Base-by-base conservation (phyloP, 1,140 invertebrate species). In the Trichomalopsis sarcophagae region DNA sequence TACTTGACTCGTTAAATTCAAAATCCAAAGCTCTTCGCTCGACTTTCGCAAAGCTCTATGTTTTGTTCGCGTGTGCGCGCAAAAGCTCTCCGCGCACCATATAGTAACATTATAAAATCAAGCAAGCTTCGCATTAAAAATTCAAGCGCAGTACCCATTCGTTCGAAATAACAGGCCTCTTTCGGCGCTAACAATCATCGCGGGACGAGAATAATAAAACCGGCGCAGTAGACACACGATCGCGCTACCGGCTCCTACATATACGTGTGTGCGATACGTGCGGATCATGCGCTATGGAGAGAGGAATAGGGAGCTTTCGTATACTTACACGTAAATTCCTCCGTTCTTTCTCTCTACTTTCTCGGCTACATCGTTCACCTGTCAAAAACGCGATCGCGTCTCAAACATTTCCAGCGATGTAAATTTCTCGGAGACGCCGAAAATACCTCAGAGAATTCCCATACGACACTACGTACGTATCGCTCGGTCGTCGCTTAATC, bases 321-420 rank as follows among this genome's bases (percentile, higher is more conserved):
- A 2, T 73, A 13, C 68, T 50, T 73, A 50, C 40, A 69, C 13
- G 4, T 9, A 2, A 14, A 68, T 50, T 27, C 30, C n/a, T 68
- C 27, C 40, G 11, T 0, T 81, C 17, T 40, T 14, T 13, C 17
- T 62, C 23, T 74, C 81, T 82, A 74, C 62, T 62, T 82, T 40
- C 71, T 21, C 47, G 40, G n/a, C 71, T 62, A 7, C 81, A 62
- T 74, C 71, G 23, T 82, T 75, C 13, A 23, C n/a, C 23, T 74
- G 47, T 74, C 71, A 74, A 74, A 75, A 74, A 36, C 62, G 27
- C 17, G 23, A 14, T 14, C 7, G 23, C 50, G 23, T 33, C 47
- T 27, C 23, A 44, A 2, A 40, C 33, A 11, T 75, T 76, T 23
- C 33, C 40, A 10, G 6, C 21, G 14, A 62, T n/a, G 17, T 62